Base-by-base conservation (phyloP, 2,888 invertebrate genomes). In the Myathropa florea region DNA sequence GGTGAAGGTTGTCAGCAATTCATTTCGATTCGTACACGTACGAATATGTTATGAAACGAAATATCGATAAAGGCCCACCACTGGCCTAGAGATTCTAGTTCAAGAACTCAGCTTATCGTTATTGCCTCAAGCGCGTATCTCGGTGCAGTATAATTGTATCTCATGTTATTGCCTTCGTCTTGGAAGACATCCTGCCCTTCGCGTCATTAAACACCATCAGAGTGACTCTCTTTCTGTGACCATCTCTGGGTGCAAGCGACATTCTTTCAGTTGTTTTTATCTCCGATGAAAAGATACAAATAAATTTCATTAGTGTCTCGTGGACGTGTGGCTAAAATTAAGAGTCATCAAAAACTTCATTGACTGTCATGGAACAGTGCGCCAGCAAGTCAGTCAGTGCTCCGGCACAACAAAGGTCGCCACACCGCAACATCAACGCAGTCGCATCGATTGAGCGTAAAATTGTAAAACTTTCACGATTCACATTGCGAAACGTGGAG, bases 401-500 rank as follows among this genome's bases (percentile, higher is more conserved):
- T 46, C 46, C 18, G 7, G 18, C 46, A 18, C 7, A 46, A 57
- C 57, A 57, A 14, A 57, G 57, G 57, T 57, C 57, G 57, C 23
- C n/a, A 18, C 18, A 46, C 46, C 46, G 46, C 46, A 46, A 18
- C 46, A 46, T 18, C 46, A 18, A n/a, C 7, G 18, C 46, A 46
- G 46, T 46, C 46, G 46, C 46, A 46, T 18, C 18, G 57, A 24
- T 24, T 57, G 24, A 24, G 57, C 14, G 24, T 24, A 26, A 57
- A 12, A 57, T 57, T 57, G 23, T 57, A 57, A 57, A 57, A 57
- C 57, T 57, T 57, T 57, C 57, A 57, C 57, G 57, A 57, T 57
- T 24, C 24, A 4, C 57, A 57, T 24, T 26, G 57, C 57, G 24
- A 57, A 57, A 57, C 57, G 57, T 57, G 57, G 24, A 24, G 24